A percentile compares a stretch with the other conserved stretches of the same genome.
These are phyloP conservation scores for Tetramorium simillimum DNA, from an alignment of 1,140 invertebrate species.

Conservation along the genomic window DNA sequence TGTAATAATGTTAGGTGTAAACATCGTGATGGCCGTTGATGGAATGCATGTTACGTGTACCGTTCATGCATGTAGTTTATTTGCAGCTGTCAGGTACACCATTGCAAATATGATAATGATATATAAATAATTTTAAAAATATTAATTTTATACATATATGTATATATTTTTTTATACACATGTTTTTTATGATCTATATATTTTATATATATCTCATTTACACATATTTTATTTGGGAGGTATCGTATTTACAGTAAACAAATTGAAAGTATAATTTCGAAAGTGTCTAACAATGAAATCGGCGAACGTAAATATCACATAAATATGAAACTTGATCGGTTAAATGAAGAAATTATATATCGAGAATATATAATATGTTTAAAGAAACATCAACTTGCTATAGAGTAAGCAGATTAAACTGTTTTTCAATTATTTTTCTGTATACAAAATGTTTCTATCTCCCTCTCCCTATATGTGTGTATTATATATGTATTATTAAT, in stretches of 20 bases:
- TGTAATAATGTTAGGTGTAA: background rate
- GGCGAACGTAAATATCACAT: background rate
- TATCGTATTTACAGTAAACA: background rate
- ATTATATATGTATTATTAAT: background rate
- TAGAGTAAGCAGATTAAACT: conserved; percentile 16
- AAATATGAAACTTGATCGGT: background rate
- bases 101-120: background rate
- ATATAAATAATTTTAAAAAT: background rate
- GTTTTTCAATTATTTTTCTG: too few relatives aligned
- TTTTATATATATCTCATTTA: too few relatives aligned
- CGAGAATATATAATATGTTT: conserved; percentile 22
- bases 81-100: conserved; percentile 9
- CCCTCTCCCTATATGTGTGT: background rate
- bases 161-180: too few relatives aligned
- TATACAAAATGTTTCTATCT: too few relatives aligned
- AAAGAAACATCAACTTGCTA: conserved; percentile 33
- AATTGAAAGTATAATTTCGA: background rate
- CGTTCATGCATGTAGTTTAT: conserved; percentile 35
- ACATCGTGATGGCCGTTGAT: background rate
- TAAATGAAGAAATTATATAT: background rate
- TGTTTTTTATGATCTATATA: too few relatives aligned
- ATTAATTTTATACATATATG: too few relatives aligned
- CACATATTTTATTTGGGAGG: too few relatives aligned
- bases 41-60: background rate
- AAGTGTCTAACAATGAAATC: background rate